Percentiles rank a stretch among this genome's conserved stretches.
phyloP scores from a whole-genome alignment of 2,113 vertebrate genomes.

The Hydrolagus affinis region DNA sequence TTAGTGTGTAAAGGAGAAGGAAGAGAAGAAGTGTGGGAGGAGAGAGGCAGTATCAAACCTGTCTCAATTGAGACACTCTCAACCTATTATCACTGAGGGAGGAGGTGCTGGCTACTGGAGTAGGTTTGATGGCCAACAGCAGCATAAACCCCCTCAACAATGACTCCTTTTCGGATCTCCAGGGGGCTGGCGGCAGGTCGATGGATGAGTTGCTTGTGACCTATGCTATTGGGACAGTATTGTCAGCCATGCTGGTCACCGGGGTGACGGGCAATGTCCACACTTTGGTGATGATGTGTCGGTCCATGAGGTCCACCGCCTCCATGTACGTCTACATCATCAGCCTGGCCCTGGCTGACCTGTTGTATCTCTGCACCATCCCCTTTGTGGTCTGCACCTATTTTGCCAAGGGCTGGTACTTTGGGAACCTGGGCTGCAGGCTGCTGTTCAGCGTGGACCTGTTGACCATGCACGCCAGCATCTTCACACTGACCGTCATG shows the following conservation, averaged over 20 bases:
- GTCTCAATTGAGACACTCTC: no score
- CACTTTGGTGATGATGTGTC: slow-evolving; percentile 82
- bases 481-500: slow-evolving; percentile 86
- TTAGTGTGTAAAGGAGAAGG: no score
- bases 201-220: slow-evolving; percentile 64
- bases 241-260: slow-evolving; percentile 71
- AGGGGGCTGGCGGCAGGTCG: background rate
- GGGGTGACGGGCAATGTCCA: slow-evolving; percentile 80
- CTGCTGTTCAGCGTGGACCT: slow-evolving; percentile 80
- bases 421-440: slow-evolving; percentile 77
- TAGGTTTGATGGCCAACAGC: no score
- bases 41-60: no score
- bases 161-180: no score
- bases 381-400: slow-evolving; percentile 85
- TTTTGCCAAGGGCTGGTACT: slow-evolving; percentile 86
- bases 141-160: no score
- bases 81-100: no score
- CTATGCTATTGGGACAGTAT: slow-evolving; percentile 73
- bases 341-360: slow-evolving; percentile 79
- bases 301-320: slow-evolving; percentile 72
- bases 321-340: slow-evolving; percentile 85
- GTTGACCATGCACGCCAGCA: slow-evolving; percentile 88
- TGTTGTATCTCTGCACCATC: slow-evolving; percentile 86
- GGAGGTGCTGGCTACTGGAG: no score
- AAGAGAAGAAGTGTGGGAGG: no score